Evolutionary conservation across 2,888 invertebrate species (phyloP), one percentile per base, ranked within the genome.

Genomic region (Andrena praecox): DNA sequence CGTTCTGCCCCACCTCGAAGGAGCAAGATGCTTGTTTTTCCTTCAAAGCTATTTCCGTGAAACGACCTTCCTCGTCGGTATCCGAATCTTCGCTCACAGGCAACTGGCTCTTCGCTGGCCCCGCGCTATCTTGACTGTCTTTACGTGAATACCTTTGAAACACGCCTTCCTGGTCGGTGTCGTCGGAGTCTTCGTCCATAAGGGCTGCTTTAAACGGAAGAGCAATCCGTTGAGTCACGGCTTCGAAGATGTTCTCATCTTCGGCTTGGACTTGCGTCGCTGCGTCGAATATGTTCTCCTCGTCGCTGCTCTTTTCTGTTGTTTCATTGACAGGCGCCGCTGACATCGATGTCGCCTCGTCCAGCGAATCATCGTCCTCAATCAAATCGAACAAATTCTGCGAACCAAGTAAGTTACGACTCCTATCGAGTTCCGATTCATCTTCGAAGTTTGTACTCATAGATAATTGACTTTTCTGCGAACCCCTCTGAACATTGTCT

Each of bases 241-340:
- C 56, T 7, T 84, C 68, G 1, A 27, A 50, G 31, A 83, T 64
- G 10, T 80, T 64, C 6, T 71, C 70, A 1, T 66, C 59, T 0
- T 59, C 35, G 24, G 67, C 35, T 10, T 52, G 29, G 12, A 42
- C 20, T 8, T 82, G 80, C 0, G 79, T 78, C 0, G 50, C 68
- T n/a, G 75, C 77, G 5, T 85, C 74, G 16, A 72, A 84, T 64
- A 85, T 72, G 4, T 82, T 80, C 24, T 85, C 84, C 7, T 74
- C 72, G 1, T 87, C 73, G 6, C 35, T 71, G 4, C 70, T 82
- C 4, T 54, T 54, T 12, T 56, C 50, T n/a, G 16, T 69, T 0
- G 24, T 33, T 64, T 52, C 2, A 12, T 60, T 50, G 24, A 12
- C 27, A 0, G 63, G 24, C 2, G 54, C 75, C 0, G 68, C 33